Evolutionary conservation across 2,888 invertebrate species (phyloP).

Genomic region (Amphipyra berbera): DNA sequence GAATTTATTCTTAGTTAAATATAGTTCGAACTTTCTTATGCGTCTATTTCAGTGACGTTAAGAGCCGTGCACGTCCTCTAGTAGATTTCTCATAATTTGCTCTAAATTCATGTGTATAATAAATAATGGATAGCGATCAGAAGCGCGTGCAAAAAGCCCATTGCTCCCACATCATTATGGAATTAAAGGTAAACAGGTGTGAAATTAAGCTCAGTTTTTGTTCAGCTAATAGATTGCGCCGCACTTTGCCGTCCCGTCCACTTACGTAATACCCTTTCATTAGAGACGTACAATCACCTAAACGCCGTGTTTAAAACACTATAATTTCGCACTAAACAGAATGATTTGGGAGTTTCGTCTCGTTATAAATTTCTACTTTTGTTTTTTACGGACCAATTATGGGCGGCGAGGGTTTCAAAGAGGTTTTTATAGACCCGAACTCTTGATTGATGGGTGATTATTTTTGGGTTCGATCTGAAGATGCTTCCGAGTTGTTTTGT

Average conservation of each 20-base stretch:
- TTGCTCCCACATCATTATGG: slow-evolving; percentile 81
- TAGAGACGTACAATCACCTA: slow-evolving; percentile 83
- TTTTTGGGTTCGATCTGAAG: slow-evolving; percentile 81
- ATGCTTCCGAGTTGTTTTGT: slow-evolving; percentile 84
- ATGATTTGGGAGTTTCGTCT: slow-evolving; percentile 86
- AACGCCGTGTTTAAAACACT: slow-evolving; percentile 85
- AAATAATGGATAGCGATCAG: slow-evolving; percentile 51
- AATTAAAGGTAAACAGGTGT: slow-evolving; percentile 89
- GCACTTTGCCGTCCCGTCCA: slow-evolving; percentile 79
- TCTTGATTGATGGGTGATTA: slow-evolving; percentile 88
- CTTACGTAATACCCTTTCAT: slow-evolving; percentile 82
- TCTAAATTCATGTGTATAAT: background rate
- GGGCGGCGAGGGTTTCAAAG: slow-evolving; percentile 80
- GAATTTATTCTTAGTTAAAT: background rate
- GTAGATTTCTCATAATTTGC: background rate
- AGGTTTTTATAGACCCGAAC: slow-evolving; percentile 76
- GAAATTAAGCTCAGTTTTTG: slow-evolving; percentile 88
- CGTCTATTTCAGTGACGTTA: background rate
- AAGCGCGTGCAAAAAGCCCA: slow-evolving; percentile 80
- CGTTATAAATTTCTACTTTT: slow-evolving; percentile 88
- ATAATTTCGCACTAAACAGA: slow-evolving; percentile 89
- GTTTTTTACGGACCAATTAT: slow-evolving; percentile 86
- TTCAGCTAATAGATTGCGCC: slow-evolving; percentile 84
- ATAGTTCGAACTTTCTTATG: slow-evolving; percentile 1
- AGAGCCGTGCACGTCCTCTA: background rate